Percentiles rank a stretch among this genome's conserved stretches.
Conservation (phyloP, 2,113 vertebrate species). For the Periophthalmodon schlosseri region DNA sequence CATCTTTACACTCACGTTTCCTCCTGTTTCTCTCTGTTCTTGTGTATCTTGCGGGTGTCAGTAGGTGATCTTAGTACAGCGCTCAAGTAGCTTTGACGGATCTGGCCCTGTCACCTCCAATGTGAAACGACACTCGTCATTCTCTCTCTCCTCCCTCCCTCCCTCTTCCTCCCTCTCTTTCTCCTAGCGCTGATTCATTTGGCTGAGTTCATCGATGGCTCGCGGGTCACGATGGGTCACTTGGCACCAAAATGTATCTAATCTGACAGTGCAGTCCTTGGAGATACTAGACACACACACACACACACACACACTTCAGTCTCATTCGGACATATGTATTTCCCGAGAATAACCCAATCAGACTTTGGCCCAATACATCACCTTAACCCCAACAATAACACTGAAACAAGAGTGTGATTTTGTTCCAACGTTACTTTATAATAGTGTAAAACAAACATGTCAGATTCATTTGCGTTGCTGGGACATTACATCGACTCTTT, state of each 20-base stretch:
- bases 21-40: neutral
- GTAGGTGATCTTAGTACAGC: conserved; percentile 44
- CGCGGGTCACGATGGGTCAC: conserved; percentile 44
- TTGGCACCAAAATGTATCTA: conserved; percentile 30
- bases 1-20: neutral
- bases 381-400: no score
- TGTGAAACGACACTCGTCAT: conserved; percentile 26
- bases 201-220: conserved; percentile 63
- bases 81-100: conserved; percentile 22
- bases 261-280: conserved; percentile 16
- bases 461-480: no score
- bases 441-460: no score
- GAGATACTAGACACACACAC: conserved; percentile 14
- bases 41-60: conserved; percentile 20
- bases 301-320: conserved; percentile 5
- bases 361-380: neutral
- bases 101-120: conserved; percentile 42
- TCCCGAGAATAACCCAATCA: no score
- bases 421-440: no score
- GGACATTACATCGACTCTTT: no score
- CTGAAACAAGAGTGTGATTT: no score
- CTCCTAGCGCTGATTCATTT: conserved; percentile 16
- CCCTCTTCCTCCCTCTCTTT: conserved; percentile 1
- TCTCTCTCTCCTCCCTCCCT: conserved; percentile 4
- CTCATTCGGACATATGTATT: no score